phyloP scores from a whole-genome alignment of 1,140 invertebrate species.

The Diabrotica undecimpunctata region DNA sequence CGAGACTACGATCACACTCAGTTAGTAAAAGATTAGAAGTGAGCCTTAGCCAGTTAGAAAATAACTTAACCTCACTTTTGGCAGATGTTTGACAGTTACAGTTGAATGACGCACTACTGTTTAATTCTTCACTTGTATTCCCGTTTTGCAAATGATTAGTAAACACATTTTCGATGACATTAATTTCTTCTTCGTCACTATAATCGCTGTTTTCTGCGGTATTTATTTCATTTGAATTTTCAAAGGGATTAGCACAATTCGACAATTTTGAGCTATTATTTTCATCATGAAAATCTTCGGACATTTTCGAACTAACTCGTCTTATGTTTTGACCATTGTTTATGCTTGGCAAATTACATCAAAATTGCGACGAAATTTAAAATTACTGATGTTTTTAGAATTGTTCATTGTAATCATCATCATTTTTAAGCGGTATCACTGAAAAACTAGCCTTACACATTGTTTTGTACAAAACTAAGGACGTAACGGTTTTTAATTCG shows the following conservation, averaged over 20 bases:
- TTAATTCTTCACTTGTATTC: slow-evolving; percentile 14
- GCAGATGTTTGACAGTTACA: slow-evolving; percentile 51
- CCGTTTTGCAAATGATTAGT: slow-evolving; percentile 35
- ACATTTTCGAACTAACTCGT: slow-evolving; percentile 46
- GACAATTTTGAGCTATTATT: slow-evolving; percentile 40
- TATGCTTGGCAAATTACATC: slow-evolving; percentile 29
- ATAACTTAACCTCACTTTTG: slow-evolving; percentile 57
- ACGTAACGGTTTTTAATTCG: no score
- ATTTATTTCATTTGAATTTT: slow-evolving; percentile 34
- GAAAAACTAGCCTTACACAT: no score
- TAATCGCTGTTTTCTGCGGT: slow-evolving; percentile 27
- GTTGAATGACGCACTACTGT: slow-evolving; percentile 36
- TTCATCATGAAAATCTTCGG: slow-evolving; percentile 45
- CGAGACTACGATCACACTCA: slow-evolving; percentile 65
- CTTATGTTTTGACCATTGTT: slow-evolving; percentile 47
- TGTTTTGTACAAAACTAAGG: no score
- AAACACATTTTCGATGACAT: slow-evolving; percentile 44
- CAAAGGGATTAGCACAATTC: slow-evolving; percentile 32
- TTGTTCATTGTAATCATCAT: no score
- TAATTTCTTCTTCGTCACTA: slow-evolving; percentile 25
- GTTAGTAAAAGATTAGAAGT: slow-evolving; percentile 71
- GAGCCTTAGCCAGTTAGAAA: slow-evolving; percentile 65
- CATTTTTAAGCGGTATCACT: no score
- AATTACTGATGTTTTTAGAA: no score
- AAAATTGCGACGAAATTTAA: slow-evolving; percentile 11